Conservation (phyloP, 2,113 vertebrate genomes). For the Lagopus leucura region DNA sequence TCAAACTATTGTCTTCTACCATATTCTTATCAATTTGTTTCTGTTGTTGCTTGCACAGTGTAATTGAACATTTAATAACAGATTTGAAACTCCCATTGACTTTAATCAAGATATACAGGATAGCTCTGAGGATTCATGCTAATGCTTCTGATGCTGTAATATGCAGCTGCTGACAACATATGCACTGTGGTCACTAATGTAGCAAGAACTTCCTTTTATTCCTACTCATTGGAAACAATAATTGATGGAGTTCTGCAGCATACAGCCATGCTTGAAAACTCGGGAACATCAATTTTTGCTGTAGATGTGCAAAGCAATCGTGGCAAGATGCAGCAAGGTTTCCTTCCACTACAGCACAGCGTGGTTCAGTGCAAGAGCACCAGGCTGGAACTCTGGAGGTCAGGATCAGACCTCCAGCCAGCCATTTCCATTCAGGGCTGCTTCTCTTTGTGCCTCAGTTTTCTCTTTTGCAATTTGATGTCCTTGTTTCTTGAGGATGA, state of each 20-base stretch:
- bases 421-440: background rate
- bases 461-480: background rate
- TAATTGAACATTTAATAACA: conserved; percentile 44
- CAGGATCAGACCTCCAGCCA: background rate
- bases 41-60: conserved; percentile 29
- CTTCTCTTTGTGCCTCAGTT: background rate
- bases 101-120: conserved; percentile 24
- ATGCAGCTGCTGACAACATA: background rate
- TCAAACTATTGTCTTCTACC: conserved; percentile 28
- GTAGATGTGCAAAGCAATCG: background rate
- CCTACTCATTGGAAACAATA: background rate
- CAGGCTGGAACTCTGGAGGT: background rate
- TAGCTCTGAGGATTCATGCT: background rate
- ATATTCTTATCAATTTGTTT: conserved; percentile 34
- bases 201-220: background rate
- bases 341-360: fast-evolving
- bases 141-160: background rate
- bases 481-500: background rate
- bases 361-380: background rate
- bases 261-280: background rate
- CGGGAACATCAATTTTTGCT: background rate
- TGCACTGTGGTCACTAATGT: fast-evolving
- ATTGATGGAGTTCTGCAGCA: background rate
- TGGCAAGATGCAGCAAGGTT: background rate
- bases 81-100: background rate